Evolutionary conservation across 2,797 vertebrate genomes (phyloP).

Genomic region (Melanotaenia boesemani): DNA sequence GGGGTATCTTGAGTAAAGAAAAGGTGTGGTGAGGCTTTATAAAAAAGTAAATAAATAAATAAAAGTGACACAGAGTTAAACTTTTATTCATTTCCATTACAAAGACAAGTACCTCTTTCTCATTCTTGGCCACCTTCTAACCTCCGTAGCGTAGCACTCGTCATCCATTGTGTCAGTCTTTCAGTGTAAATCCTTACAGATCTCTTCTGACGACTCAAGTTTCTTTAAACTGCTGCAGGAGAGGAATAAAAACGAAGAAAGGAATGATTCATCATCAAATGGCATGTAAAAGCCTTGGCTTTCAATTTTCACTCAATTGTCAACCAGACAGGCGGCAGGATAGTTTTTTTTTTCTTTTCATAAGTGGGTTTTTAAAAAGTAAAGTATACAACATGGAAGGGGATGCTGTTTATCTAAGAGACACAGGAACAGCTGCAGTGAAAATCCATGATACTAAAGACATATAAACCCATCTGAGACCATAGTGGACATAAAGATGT

Average conservation of each 20-base stretch:
- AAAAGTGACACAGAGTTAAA: conserved; percentile 64
- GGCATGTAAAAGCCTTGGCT: conserved; percentile 51
- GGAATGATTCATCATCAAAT: conserved; percentile 66
- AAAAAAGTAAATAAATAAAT: conserved; percentile 27
- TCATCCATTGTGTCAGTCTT: conserved; percentile 79
- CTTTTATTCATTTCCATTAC: conserved; percentile 79
- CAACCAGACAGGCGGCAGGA: conserved; percentile 51
- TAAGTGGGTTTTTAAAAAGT: conserved; percentile 39
- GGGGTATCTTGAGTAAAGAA: conserved; percentile 60
- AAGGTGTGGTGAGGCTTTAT: conserved; percentile 38
- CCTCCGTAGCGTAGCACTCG: conserved; percentile 70
- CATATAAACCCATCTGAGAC: conserved; percentile 13
- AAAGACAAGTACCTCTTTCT: conserved; percentile 74
- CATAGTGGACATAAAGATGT: background rate
- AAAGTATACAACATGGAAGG: conserved; percentile 24
- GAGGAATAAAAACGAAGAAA: conserved; percentile 41
- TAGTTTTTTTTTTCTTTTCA: conserved; percentile 19
- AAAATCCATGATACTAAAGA: conserved; percentile 13
- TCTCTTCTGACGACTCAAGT: conserved; percentile 58
- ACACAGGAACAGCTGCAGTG: conserved; percentile 15
- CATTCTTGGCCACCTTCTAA: conserved; percentile 76
- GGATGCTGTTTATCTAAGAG: conserved; percentile 36
- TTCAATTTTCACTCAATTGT: conserved; percentile 54
- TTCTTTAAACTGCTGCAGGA: conserved; percentile 45
- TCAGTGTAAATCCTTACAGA: conserved; percentile 77